phyloP scores from a whole-genome alignment of 2,113 vertebrate genomes.

The Chloropsis hardwickii region DNA sequence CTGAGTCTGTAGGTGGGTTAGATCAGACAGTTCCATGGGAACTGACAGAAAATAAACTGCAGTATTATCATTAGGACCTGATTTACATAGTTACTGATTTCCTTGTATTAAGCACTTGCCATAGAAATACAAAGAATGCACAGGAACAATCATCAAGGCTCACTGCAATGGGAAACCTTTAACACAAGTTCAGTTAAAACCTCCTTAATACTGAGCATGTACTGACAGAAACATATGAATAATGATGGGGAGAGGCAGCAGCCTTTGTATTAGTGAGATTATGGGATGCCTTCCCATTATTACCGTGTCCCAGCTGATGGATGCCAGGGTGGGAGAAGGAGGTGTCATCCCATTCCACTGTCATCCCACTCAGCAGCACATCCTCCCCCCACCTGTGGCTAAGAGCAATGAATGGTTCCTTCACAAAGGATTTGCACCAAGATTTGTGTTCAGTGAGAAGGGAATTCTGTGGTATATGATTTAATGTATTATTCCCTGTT shows the following conservation, averaged over 20 bases:
- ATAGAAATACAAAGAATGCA: neutral
- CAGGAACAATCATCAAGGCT: fast-evolving
- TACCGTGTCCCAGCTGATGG: neutral
- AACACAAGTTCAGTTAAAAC: neutral
- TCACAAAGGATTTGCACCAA: neutral
- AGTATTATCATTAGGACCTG: neutral
- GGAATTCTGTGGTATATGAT: neutral
- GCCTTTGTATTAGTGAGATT: neutral
- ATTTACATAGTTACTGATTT: neutral
- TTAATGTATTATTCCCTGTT: neutral
- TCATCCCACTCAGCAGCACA: neutral
- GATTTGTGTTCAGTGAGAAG: neutral
- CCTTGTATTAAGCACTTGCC: neutral
- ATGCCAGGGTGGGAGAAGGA: neutral
- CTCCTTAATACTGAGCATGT: neutral
- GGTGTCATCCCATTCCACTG: neutral
- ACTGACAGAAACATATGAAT: neutral
- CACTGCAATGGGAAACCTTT: neutral
- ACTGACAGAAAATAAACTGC: neutral
- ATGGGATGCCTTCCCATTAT: neutral
- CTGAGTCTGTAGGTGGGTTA: neutral
- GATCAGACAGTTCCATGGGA: neutral
- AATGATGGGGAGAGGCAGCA: neutral
- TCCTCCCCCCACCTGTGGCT: neutral
- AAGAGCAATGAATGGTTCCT: neutral